Evolutionary conservation across 2,797 vertebrate species (phyloP).

Genomic region (Pseudocheirus occidentalis): DNA sequence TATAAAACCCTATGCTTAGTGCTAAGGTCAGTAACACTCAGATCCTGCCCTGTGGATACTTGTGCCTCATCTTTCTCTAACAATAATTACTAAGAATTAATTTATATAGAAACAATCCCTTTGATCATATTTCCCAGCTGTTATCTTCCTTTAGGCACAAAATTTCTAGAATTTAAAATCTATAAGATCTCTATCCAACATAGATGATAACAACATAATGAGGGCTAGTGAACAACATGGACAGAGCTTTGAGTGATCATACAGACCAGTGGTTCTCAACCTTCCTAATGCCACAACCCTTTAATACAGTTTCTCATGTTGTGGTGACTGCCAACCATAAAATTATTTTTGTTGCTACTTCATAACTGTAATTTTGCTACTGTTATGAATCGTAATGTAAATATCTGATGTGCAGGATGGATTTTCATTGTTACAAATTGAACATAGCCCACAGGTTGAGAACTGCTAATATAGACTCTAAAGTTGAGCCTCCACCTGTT

Average conservation of each 20-base stretch:
- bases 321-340: too few species aligned
- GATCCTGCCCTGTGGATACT: background rate
- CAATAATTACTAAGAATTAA: background rate
- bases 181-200: background rate
- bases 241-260: background rate
- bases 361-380: too few species aligned
- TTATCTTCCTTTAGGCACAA: background rate
- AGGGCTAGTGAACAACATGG: background rate
- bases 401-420: too few species aligned
- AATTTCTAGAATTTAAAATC: background rate
- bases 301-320: too few species aligned
- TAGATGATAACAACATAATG: background rate
- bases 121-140: background rate
- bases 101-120: background rate
- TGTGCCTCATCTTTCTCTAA: background rate
- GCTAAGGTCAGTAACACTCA: background rate
- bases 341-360: too few species aligned
- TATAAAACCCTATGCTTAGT: background rate
- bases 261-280: too few species aligned
- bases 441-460: too few species aligned
- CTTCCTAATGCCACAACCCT: too few species aligned
- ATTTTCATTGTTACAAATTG: too few species aligned
- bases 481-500: background rate
- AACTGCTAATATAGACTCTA: background rate
- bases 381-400: too few species aligned